Percentiles rank a stretch among this genome's conserved stretches.
Evolutionary conservation across 2,797 vertebrate species (phyloP).

Genomic region (Siniperca scherzeri): DNA sequence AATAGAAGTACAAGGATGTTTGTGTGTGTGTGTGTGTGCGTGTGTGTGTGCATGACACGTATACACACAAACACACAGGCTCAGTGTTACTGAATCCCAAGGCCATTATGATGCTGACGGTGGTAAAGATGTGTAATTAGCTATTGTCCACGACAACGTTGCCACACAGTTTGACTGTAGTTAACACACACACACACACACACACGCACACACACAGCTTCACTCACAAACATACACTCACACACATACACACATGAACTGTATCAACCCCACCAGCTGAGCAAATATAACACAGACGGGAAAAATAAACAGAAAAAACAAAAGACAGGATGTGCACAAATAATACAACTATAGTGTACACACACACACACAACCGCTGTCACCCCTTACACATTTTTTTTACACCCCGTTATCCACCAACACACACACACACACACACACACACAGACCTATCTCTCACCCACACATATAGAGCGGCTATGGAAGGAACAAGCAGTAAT

Average conservation of each 20-base stretch:
- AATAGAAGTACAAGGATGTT: too few species aligned
- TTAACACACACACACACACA: slow-evolving; percentile 26
- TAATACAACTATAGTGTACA: neutral
- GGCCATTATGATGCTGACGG: slow-evolving; percentile 59
- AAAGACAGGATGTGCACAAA: neutral
- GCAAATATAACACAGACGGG: neutral
- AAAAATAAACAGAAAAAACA: neutral
- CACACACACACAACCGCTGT: neutral
- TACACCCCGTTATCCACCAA: neutral
- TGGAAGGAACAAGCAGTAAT: slow-evolving; percentile 78
- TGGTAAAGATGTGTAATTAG: slow-evolving; percentile 63
- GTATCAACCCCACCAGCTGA: neutral
- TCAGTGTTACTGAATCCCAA: slow-evolving; percentile 34
- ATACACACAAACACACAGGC: neutral
- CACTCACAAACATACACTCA: slow-evolving; percentile 8
- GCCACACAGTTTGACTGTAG: slow-evolving; percentile 18
- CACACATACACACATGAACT: neutral
- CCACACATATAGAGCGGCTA: slow-evolving; percentile 59
- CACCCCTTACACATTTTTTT: neutral
- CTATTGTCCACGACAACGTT: slow-evolving; percentile 49
- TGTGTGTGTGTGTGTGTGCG: neutral
- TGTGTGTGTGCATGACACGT: neutral
- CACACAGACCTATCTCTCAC: slow-evolving; percentile 30
- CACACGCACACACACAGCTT: neutral
- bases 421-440: slow-evolving; percentile 55